Evolutionary conservation across 2,888 invertebrate genomes (phyloP), one percentile per base, ranked within the genome.

Genomic region (Empis stercorea): DNA sequence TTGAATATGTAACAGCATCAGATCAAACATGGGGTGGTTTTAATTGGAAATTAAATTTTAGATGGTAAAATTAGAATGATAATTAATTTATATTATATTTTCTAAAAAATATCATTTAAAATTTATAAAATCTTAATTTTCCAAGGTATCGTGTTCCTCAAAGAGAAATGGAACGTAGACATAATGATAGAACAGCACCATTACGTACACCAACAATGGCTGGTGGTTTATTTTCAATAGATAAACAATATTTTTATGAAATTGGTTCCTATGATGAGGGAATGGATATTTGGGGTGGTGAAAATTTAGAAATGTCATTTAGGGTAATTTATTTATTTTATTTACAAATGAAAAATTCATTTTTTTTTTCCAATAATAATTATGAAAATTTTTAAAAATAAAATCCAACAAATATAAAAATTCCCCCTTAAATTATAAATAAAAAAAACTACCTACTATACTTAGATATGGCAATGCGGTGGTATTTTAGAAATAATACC

Each of bases 1-100:
- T 99, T 71, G 96, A 97, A 71, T 99, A 99, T 73, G 92, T 97
- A 53, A 89, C 95, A 44, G 97, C 97, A 1, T 95, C 95, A 2
- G 97, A 99, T 67, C 94, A 95, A 83, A 99, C 97, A 1, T 99
- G 97, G 96, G 97, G 97, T 52, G 97, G 97, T 20, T 99, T 99
- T 73, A 99, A 97, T 73, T 97, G 97, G 97, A 96, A 96, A 71
- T 76, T 99, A 46, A 97, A 97, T 73, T 99, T 99, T 72, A 82
- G 97, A 74, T 96, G 95, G 95, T 89, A 70, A 74, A 74, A n/a
- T n/a, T 60, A 47, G 9, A 36, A 44, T 40, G 16, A 20, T 13
- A 42, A 41, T n/a, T n/a, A 48, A 10, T 42, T 44, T 10, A 45
- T 44, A 42, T 37, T 39, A 6, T 14, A 39, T 38, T 13, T 38